Conservation (phyloP, 2,113 vertebrate species). For the Sminthopsis crassicaudata region DNA sequence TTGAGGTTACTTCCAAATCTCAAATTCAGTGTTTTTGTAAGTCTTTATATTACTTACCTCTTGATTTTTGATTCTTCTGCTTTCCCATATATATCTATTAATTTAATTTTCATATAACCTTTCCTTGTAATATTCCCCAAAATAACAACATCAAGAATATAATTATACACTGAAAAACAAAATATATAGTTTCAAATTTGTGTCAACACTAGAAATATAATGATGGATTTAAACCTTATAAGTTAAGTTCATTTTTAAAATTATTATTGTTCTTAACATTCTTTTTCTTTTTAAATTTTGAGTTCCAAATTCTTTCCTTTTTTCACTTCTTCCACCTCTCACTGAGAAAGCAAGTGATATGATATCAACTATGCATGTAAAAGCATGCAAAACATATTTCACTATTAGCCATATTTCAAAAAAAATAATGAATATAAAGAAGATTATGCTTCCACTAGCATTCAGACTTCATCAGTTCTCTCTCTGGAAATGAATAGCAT, state of each 20-base stretch:
- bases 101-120: constrained; percentile 67
- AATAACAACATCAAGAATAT: constrained; percentile 64
- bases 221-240: background rate
- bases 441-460: background rate
- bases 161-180: constrained; percentile 76
- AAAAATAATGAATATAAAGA: background rate
- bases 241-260: constrained; percentile 11
- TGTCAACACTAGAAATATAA: background rate
- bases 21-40: background rate
- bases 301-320: constrained; percentile 3
- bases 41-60: constrained; percentile 66
- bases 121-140: constrained; percentile 39
- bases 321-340: background rate
- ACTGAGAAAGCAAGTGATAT: background rate
- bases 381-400: background rate
- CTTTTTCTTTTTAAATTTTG: constrained; percentile 16
- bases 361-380: background rate
- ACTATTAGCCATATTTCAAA: background rate
- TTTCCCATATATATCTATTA: constrained; percentile 48
- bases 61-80: constrained; percentile 53
- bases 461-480: background rate
- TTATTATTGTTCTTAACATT: background rate
- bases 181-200: constrained; percentile 34
- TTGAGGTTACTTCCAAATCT: background rate
- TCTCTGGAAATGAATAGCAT: background rate